Percentiles rank a stretch among this genome's conserved stretches.
phyloP scores from a whole-genome alignment of 2,888 invertebrate species.

The Cremastinae sp. region DNA sequence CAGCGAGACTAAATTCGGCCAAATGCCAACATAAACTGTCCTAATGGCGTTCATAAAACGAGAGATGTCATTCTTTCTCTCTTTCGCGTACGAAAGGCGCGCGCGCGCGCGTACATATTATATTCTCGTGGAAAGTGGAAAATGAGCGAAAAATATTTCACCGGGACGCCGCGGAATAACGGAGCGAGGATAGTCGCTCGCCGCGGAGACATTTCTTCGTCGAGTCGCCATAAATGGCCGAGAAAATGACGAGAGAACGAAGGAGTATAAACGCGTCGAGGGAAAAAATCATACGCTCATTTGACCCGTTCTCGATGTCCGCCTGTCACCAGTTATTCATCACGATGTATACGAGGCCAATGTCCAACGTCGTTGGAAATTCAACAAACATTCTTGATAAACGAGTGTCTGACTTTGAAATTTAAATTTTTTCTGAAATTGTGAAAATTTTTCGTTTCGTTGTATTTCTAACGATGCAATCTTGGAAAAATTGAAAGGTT shows the following conservation, averaged over 20 bases:
- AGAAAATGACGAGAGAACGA: slow-evolving; percentile 31
- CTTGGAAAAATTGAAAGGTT: no score
- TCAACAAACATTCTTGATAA: slow-evolving; percentile 29
- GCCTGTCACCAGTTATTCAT: slow-evolving; percentile 28
- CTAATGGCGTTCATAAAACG: slow-evolving; percentile 47
- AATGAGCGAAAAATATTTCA: slow-evolving; percentile 33
- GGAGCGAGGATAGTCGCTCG: slow-evolving; percentile 34
- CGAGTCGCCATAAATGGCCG: slow-evolving; percentile 38
- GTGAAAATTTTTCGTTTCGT: slow-evolving; percentile 41
- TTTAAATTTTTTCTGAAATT: no score
- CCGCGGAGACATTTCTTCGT: slow-evolving; percentile 24
- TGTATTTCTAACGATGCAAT: slow-evolving; percentile 9
- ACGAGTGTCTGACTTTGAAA: no score
- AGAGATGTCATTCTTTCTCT: slow-evolving; percentile 1
- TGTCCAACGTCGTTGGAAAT: slow-evolving; percentile 20
- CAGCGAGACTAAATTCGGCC: slow-evolving; percentile 46
- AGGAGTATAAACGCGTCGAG: not conserved
- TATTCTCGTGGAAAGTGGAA: slow-evolving; percentile 6
- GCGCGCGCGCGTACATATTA: no score
- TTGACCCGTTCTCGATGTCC: slow-evolving; percentile 13
- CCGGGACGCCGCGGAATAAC: slow-evolving; percentile 38
- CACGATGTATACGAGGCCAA: slow-evolving; percentile 38
- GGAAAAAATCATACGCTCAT: slow-evolving; percentile 37
- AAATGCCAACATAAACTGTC: slow-evolving; percentile 55
- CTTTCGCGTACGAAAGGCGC: no score